Evolutionary conservation across 1,140 invertebrate species (phyloP).

Genomic region (Berghia stephanieae): DNA sequence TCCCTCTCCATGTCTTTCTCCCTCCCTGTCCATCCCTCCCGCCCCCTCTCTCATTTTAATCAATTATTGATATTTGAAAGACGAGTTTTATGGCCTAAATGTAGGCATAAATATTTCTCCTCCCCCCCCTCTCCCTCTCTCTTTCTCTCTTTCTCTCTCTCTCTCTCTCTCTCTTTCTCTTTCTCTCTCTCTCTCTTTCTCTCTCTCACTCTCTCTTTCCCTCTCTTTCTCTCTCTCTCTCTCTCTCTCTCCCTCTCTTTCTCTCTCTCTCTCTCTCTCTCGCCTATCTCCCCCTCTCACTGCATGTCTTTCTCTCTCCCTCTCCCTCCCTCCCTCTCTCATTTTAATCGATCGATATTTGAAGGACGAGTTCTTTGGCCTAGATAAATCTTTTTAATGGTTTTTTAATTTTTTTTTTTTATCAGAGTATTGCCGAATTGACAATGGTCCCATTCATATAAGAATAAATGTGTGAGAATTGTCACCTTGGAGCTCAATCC

Average conservation of each 20-base stretch:
- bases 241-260: constrained; percentile 14
- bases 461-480: no score
- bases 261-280: not conserved
- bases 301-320: no score
- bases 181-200: constrained; percentile 13
- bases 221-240: constrained; percentile 13
- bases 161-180: constrained; percentile 15
- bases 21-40: not conserved
- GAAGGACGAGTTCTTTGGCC: no score
- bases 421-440: no score
- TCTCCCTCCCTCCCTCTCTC: not conserved
- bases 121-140: constrained; percentile 4
- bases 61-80: no score
- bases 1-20: not conserved
- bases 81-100: no score
- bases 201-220: not conserved
- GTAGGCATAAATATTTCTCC: not conserved
- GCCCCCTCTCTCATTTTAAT: not conserved
- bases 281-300: no score
- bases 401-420: no score
- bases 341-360: no score
- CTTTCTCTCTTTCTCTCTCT: constrained; percentile 16
- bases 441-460: no score
- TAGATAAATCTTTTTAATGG: no score
- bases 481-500: no score